A percentile compares a stretch with the other conserved stretches of the same genome.
Conservation (phyloP, 2,888 invertebrate species). For the Timandra comae region DNA sequence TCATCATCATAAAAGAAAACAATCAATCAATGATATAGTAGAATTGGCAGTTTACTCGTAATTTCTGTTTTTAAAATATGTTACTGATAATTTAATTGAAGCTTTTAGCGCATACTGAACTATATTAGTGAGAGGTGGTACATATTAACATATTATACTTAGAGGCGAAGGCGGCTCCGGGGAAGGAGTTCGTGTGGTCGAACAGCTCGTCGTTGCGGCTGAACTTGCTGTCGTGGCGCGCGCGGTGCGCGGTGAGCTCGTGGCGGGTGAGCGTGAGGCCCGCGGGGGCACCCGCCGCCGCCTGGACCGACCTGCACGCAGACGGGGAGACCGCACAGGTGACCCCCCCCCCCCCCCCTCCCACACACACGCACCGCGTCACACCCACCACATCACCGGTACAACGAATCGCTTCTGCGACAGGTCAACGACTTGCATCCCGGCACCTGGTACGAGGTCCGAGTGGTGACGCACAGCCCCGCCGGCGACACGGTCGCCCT, state of each 20-base stretch:
- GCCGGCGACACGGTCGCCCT: constrained; percentile 73
- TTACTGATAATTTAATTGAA: no score
- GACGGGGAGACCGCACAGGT: constrained; percentile 46
- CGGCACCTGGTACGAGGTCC: constrained; percentile 77
- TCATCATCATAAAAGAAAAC: no score
- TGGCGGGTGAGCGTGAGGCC: constrained; percentile 77
- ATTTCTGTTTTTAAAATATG: no score
- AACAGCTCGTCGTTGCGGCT: constrained; percentile 83
- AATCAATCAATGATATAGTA: no score
- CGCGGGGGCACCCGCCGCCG: constrained; percentile 32
- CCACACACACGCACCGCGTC: background rate
- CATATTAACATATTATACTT: constrained; percentile 25
- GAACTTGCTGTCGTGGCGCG: constrained; percentile 83
- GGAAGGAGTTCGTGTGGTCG: constrained; percentile 79
- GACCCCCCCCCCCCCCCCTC: background rate
- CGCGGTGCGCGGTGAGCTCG: constrained; percentile 81
- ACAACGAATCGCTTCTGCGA: constrained; percentile 5
- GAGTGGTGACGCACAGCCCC: constrained; percentile 70
- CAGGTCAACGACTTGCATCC: constrained; percentile 68
- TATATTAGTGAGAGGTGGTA: no score
- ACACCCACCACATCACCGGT: background rate
- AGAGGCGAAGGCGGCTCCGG: constrained; percentile 79
- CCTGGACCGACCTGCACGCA: constrained; percentile 50
- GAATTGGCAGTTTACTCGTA: no score
- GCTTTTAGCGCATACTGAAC: no score